These are phyloP conservation scores for Coleophora deauratella DNA, from an alignment of 2,888 invertebrate genomes.

Conservation along the genomic window DNA sequence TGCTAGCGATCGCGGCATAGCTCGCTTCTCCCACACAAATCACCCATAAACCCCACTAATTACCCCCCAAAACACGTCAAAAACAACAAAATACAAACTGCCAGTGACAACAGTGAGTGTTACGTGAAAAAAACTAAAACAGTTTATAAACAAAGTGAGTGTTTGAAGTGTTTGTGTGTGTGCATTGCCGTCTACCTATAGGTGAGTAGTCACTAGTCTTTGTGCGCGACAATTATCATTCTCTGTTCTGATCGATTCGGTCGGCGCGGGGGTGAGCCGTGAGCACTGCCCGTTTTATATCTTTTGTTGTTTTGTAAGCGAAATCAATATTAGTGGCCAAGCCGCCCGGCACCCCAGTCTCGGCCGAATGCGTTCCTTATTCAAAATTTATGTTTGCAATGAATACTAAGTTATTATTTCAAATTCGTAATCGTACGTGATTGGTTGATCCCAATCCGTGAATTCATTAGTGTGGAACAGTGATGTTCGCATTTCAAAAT, in stretches of 20 bases:
- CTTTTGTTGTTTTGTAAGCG: slow-evolving; percentile 71
- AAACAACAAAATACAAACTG: slow-evolving; percentile 38
- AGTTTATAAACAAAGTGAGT: no score
- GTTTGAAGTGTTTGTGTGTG: slow-evolving; percentile 44
- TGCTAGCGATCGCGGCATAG: slow-evolving; percentile 66
- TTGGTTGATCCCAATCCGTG: neutral
- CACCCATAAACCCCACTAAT: slow-evolving; percentile 67
- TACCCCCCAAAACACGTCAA: slow-evolving; percentile 51
- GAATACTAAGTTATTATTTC: no score
- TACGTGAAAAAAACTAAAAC: slow-evolving; percentile 7
- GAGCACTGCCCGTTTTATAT: slow-evolving; percentile 61
- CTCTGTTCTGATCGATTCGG: slow-evolving; percentile 59
- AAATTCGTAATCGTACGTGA: no score
- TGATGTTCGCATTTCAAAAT: neutral
- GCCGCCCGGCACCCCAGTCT: no score
- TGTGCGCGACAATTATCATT: slow-evolving; percentile 74
- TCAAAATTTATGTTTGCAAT: slow-evolving; percentile 1
- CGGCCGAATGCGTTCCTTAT: slow-evolving; percentile 28
- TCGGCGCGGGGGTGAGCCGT: slow-evolving; percentile 60
- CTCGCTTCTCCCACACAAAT: slow-evolving; percentile 65
- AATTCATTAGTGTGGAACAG: neutral
- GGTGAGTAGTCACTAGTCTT: slow-evolving; percentile 67
- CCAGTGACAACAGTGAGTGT: slow-evolving; percentile 32
- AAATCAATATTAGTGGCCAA: slow-evolving; percentile 70
- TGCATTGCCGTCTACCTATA: slow-evolving; percentile 58